phyloP scores from a whole-genome alignment of 2,113 vertebrate species.

The Poeciliopsis turrubarensis region DNA sequence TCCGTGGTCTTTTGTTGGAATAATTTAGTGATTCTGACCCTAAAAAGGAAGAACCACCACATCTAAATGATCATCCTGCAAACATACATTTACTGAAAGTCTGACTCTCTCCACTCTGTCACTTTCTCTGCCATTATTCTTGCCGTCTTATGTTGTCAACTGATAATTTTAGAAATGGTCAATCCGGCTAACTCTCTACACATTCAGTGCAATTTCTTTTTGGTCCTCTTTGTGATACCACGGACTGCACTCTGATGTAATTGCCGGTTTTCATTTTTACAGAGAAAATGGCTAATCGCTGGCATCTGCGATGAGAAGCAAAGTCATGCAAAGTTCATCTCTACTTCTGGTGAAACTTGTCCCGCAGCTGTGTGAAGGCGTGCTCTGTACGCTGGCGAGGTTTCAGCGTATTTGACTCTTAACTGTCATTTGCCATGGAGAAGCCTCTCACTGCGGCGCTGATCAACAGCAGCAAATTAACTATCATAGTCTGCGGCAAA shows the following conservation, averaged over 20 bases:
- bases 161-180: slow-evolving; percentile 7
- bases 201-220: slow-evolving; percentile 33
- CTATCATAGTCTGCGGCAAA: slow-evolving; percentile 44
- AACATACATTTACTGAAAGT: slow-evolving; percentile 47
- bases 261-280: slow-evolving; percentile 29
- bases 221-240: slow-evolving; percentile 31
- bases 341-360: not conserved
- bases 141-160: slow-evolving; percentile 8
- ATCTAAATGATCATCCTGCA: slow-evolving; percentile 31
- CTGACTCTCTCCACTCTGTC: slow-evolving; percentile 16
- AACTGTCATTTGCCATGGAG: slow-evolving; percentile 39
- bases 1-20: not conserved
- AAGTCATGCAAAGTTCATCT: slow-evolving; percentile 56
- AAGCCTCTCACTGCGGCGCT: slow-evolving; percentile 41
- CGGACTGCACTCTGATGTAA: slow-evolving; percentile 27
- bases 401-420: slow-evolving; percentile 8
- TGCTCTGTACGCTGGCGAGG: not conserved
- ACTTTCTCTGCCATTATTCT: slow-evolving; percentile 9
- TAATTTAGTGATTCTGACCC: slow-evolving; percentile 19
- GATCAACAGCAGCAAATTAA: slow-evolving; percentile 51
- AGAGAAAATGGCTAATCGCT: slow-evolving; percentile 13
- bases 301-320: slow-evolving; percentile 1
- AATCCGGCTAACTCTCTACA: not conserved
- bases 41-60: not conserved
- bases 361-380: not conserved